These are phyloP conservation scores for Amphiduros pacificus DNA, from an alignment of 2,888 invertebrate genomes.

Conservation along the genomic window DNA sequence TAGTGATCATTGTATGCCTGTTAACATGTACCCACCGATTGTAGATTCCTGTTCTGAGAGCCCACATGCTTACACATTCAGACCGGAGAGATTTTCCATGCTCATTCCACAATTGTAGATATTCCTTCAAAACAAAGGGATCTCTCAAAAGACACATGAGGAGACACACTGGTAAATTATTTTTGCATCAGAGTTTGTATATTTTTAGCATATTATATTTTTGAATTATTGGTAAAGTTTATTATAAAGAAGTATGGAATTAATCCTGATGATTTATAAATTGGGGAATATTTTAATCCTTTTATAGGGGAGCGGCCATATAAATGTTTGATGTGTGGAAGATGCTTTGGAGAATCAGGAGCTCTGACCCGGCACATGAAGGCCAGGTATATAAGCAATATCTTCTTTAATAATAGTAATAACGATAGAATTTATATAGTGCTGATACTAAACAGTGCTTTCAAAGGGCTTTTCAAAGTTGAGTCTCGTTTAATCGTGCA, in stretches of 20 bases:
- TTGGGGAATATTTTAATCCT: too few species aligned
- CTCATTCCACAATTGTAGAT: conserved; percentile 39
- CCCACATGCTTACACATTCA: conserved; percentile 49
- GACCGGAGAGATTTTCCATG: conserved; percentile 42
- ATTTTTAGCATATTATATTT: too few species aligned
- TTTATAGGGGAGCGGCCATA: conserved; percentile 36
- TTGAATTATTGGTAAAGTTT: too few species aligned
- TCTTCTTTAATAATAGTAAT: too few species aligned
- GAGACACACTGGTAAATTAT: conserved; percentile 45
- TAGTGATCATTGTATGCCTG: too few species aligned
- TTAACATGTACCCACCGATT: too few species aligned
- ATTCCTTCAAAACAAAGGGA: conserved; percentile 56
- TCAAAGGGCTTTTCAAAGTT: too few species aligned
- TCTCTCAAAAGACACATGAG: conserved; percentile 50
- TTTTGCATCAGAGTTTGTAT: neutral
- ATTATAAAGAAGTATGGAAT: too few species aligned
- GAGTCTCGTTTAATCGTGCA: too few species aligned
- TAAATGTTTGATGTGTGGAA: conserved; percentile 45
- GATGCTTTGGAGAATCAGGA: conserved; percentile 52
- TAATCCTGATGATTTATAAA: too few species aligned
- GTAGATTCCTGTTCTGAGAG: conserved; percentile 29
- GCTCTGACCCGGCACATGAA: conserved; percentile 50
- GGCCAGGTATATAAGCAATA: conserved; percentile 47
- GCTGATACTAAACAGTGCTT: too few species aligned
- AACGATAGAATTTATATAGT: too few species aligned